phyloP scores from a whole-genome alignment of 2,113 vertebrate genomes.

The Galbula dea region DNA sequence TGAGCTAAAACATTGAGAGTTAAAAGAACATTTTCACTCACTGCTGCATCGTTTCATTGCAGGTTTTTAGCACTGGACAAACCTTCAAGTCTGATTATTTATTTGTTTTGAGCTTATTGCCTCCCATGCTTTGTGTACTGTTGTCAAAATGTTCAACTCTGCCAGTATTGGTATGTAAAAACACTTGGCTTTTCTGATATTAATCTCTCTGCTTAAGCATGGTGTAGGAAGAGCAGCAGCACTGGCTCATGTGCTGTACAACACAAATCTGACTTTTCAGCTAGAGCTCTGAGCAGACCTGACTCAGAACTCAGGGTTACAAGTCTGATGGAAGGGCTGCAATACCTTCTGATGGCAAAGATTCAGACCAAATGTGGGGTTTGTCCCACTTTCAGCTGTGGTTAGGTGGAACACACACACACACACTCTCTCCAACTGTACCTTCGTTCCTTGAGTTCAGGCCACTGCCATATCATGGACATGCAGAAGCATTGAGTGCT shows the following conservation, averaged over 20 bases:
- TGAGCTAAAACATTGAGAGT: accelerated
- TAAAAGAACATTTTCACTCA: background rate
- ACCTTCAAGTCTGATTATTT: background rate
- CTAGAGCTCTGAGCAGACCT: background rate
- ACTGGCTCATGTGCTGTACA: background rate
- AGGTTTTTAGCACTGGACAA: background rate
- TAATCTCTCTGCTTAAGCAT: background rate
- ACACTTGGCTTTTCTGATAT: background rate
- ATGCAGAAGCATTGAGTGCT: accelerated
- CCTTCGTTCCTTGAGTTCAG: background rate
- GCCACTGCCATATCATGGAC: accelerated
- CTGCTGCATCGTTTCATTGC: background rate
- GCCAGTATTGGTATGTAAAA: background rate
- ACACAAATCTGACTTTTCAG: background rate
- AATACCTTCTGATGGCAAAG: accelerated
- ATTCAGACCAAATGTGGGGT: background rate
- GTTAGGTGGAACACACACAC: background rate
- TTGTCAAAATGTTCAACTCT: background rate
- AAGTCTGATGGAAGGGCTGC: background rate
- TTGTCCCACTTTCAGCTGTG: background rate
- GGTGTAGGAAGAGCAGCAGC: background rate
- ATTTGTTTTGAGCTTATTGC: background rate
- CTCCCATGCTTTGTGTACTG: background rate
- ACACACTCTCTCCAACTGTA: accelerated
- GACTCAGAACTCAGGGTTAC: background rate